Evolutionary conservation across 1,140 invertebrate genomes (phyloP), one percentile per base, ranked within the genome.

Genomic region (Cydia amplana): DNA sequence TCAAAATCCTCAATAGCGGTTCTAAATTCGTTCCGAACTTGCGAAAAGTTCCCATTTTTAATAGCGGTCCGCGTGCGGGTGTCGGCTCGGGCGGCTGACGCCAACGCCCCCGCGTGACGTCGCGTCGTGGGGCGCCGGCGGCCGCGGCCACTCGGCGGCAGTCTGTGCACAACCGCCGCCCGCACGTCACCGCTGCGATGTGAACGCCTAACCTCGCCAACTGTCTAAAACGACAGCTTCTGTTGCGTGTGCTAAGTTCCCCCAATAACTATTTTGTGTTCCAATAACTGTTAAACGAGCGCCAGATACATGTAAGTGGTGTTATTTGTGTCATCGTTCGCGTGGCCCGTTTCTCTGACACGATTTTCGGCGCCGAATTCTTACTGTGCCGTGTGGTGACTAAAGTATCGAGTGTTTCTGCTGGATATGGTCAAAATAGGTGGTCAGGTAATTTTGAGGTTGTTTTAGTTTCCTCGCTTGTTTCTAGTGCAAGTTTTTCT

Each of bases 141-240:
- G 49, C 75, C 72, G 73, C 76, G 36, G 49, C 75, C 72, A 63
- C 76, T 63, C 67, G 75, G 36, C 83, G 83, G 81, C 85, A 90
- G 89, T 91, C 87, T 87, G 78, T 87, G 85, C 87, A 85, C 88
- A 80, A 85, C 83, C 86, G 87, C 87, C 87, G 86, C 87, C 87
- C 87, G 83, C 85, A 86, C 86, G 85, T 92, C 85, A 85, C 88
- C 89, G 91, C 75, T 92, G 91, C 89, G 86, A 92, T 92, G 91
- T 92, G 88, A 92, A 91, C 91, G 83, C 82, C 82, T 85, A 90
- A 88, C 77, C 78, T 85, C 78, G 72, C 75, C 83, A 76, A 83
- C 91, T 92, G 91, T 92, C 91, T 88, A 84, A 70, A 75, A 88
- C 87, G 91, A 87, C 91, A 92, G 91, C 88, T 83, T 86, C 80